Conservation (phyloP, 1,140 invertebrate genomes). For the Platyura marginata region DNA sequence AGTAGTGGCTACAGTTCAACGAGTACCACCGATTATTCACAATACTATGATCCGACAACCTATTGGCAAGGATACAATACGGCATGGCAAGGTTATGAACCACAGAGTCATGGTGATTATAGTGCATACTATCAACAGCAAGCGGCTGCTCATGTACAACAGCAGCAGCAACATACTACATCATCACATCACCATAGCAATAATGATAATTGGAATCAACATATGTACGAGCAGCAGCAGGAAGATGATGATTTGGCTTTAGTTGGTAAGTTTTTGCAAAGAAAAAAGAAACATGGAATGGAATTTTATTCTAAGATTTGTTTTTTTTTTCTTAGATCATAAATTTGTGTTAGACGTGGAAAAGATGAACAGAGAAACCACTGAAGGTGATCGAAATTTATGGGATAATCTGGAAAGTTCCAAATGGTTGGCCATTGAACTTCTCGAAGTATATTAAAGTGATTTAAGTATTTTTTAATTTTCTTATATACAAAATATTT, state of each 20-base stretch:
- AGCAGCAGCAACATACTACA: conserved; percentile 5
- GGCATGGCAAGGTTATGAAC: conserved; percentile 28
- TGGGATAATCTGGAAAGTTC: conserved; percentile 68
- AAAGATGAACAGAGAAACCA: conserved; percentile 49
- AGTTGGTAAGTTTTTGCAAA: conserved; percentile 8
- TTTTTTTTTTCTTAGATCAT: conserved; percentile 39
- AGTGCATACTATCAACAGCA: conserved; percentile 20
- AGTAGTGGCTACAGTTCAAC: conserved; percentile 12
- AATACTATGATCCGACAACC: conserved; percentile 49
- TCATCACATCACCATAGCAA: conserved; percentile 10
- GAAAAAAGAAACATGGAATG: background rate
- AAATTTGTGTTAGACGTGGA: conserved; percentile 51
- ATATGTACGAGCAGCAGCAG: conserved; percentile 18
- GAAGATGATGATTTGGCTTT: conserved; percentile 13
- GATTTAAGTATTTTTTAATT: too few relatives aligned
- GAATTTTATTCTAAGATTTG: background rate
- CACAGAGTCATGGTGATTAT: conserved; percentile 20
- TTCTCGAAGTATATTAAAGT: conserved; percentile 28
- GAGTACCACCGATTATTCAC: conserved; percentile 31
- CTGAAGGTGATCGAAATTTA: conserved; percentile 50
- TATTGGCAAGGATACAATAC: conserved; percentile 43
- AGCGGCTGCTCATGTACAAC: conserved; percentile 11
- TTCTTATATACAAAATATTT: too few relatives aligned
- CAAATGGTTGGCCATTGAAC: conserved; percentile 50
- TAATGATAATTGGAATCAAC: conserved; percentile 15